These are phyloP conservation scores for Odocoileus virginianus DNA, from an alignment of 2,113 vertebrate species.

Conservation along the genomic window DNA sequence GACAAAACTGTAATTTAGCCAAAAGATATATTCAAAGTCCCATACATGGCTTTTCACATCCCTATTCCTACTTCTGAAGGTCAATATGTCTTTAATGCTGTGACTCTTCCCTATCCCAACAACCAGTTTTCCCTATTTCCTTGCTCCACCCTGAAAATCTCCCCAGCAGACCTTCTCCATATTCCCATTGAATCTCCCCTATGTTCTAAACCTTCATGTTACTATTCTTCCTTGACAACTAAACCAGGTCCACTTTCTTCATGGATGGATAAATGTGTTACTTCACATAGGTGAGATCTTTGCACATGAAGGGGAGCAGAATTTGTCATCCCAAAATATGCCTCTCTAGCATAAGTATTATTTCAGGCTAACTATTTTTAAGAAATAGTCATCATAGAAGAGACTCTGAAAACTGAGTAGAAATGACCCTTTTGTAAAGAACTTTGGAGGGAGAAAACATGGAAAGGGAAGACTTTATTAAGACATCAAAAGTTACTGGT, in stretches of 20 bases:
- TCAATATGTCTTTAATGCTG: not conserved
- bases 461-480: not conserved
- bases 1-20: not conserved
- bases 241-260: not conserved
- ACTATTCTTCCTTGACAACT: not conserved
- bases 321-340: not conserved
- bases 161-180: not conserved
- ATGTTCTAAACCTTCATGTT: not conserved
- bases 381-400: not conserved
- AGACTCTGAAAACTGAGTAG: not conserved
- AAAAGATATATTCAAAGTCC: not conserved
- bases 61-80: not conserved
- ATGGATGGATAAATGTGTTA: not conserved
- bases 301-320: not conserved
- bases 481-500: not conserved
- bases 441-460: not conserved
- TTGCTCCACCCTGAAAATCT: not conserved
- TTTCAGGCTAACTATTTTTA: not conserved
- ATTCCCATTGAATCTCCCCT: not conserved
- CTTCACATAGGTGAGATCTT: not conserved
- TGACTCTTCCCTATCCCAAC: not conserved
- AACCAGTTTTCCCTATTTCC: not conserved
- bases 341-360: not conserved
- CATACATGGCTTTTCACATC: not conserved
- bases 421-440: not conserved